These are phyloP conservation scores for Heterochromis multidens DNA, from an alignment of 2,113 vertebrate genomes.

Conservation along the genomic window DNA sequence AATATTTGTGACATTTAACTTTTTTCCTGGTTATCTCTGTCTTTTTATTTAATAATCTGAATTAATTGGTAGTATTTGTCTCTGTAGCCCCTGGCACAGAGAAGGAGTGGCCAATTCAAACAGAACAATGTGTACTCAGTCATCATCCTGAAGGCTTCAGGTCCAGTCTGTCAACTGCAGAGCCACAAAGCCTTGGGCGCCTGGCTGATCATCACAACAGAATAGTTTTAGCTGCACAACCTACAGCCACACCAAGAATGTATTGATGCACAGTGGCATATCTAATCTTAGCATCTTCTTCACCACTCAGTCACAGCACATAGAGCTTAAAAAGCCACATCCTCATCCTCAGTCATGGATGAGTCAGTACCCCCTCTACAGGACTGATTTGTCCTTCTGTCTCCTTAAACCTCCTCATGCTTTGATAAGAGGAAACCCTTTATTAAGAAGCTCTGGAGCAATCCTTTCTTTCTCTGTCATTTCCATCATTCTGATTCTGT, in stretches of 20 bases:
- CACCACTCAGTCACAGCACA: conserved; percentile 16
- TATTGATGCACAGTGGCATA: conserved; percentile 11
- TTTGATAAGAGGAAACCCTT: conserved; percentile 41
- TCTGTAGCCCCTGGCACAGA: neutral
- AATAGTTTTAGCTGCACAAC: neutral
- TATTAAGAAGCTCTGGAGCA: conserved; percentile 15
- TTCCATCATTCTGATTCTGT: neutral
- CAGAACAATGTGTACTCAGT: conserved; percentile 14
- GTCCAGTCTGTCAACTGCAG: conserved; percentile 23
- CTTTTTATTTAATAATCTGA: neutral
- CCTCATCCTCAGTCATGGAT: neutral
- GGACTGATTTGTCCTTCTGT: neutral
- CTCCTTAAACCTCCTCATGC: neutral
- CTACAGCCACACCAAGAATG: conserved; percentile 15
- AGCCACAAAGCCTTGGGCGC: neutral
- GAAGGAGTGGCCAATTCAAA: conserved; percentile 1
- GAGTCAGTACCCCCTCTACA: neutral
- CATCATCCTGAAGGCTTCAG: conserved; percentile 10
- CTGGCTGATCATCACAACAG: neutral
- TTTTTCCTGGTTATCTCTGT: neutral
- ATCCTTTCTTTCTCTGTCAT: neutral
- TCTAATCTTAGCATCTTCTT: conserved; percentile 51
- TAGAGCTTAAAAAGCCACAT: neutral
- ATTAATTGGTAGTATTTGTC: neutral
- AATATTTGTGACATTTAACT: neutral